These are phyloP conservation scores for Elmis aenea DNA, from an alignment of 2,888 invertebrate genomes.

Conservation along the genomic window DNA sequence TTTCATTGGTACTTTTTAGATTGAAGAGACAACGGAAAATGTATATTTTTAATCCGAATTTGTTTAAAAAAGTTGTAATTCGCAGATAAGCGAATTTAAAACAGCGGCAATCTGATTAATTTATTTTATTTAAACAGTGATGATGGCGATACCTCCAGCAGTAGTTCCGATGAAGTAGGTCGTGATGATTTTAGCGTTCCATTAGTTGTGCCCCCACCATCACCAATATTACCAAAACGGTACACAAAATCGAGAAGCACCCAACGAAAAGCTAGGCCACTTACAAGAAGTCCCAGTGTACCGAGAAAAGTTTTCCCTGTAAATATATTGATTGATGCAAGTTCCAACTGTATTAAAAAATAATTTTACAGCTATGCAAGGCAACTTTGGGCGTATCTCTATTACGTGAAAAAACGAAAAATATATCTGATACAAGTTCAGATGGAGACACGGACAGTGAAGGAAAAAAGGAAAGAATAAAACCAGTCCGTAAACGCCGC, in stretches of 20 bases:
- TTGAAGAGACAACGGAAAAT: too few relatives aligned
- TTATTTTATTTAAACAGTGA: constrained; percentile 59
- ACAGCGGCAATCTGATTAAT: too few relatives aligned
- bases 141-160: constrained; percentile 72
- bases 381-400: constrained; percentile 52
- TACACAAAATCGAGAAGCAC: constrained; percentile 33
- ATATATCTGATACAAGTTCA: constrained; percentile 23
- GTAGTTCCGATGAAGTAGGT: constrained; percentile 60
- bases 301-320: constrained; percentile 58
- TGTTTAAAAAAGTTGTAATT: too few relatives aligned
- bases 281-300: constrained; percentile 38
- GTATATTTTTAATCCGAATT: too few relatives aligned
- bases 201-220: constrained; percentile 63
- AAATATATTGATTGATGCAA: constrained; percentile 19
- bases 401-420: constrained; percentile 29
- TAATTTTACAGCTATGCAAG: constrained; percentile 50
- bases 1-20: too few relatives aligned
- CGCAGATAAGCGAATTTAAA: not conserved
- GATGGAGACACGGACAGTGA: constrained; percentile 15
- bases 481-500: constrained; percentile 5
- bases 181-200: constrained; percentile 45
- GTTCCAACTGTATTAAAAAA: not conserved
- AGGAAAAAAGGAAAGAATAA: constrained; percentile 11
- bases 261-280: constrained; percentile 27
- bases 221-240: constrained; percentile 57